Evolutionary conservation across 2,113 vertebrate species (phyloP), one percentile per base, ranked within the genome.

Genomic region (Gobius niger): DNA sequence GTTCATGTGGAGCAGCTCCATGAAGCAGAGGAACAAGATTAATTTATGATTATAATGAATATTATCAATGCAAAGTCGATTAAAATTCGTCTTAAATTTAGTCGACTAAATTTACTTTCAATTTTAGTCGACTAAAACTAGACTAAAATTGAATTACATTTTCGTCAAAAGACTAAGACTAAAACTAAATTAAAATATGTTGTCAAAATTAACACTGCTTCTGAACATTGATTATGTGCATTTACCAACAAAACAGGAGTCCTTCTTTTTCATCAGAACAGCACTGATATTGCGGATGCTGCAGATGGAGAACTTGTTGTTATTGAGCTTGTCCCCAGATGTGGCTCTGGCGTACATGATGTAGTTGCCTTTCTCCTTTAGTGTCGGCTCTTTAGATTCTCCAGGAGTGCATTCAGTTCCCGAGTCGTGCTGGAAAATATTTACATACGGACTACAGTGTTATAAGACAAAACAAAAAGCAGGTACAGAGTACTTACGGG

Each of bases 341-440:
- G 98, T 99, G 74, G 98, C 98, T 91, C 97, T 93, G 77, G 98
- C 96, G 80, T 99, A 99, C 98, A 99, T 99, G 79, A 99, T 98
- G 63, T 93, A 99, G 93, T 99, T 99, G 57, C 98, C 98, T 64
- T 81, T 90, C 87, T 98, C 96, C 90, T 98, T 99, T 73, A 93
- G 88, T 19, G 92, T 90, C 80, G 92, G 92, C 74, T 76, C 72
- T 83, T 94, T 96, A 6, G 96, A 96, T 82, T 98, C 98, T 82
- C 98, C 98, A 47, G 97, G 96, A 69, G 96, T 98, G 81, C 98
- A 99, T 81, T 96, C 95, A 24, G 80, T 92, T 78, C 97, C 98
- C 82, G 97, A 98, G 90, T 99, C 98, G 86, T 99, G 98, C 98
- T 99, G 90, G 67, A 46, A 75, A 81, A 70, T 42, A 73, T 34